Evolutionary conservation across 2,113 vertebrate genomes (phyloP), one percentile per base, ranked within the genome.

Genomic region (Lophotis ruficrista): DNA sequence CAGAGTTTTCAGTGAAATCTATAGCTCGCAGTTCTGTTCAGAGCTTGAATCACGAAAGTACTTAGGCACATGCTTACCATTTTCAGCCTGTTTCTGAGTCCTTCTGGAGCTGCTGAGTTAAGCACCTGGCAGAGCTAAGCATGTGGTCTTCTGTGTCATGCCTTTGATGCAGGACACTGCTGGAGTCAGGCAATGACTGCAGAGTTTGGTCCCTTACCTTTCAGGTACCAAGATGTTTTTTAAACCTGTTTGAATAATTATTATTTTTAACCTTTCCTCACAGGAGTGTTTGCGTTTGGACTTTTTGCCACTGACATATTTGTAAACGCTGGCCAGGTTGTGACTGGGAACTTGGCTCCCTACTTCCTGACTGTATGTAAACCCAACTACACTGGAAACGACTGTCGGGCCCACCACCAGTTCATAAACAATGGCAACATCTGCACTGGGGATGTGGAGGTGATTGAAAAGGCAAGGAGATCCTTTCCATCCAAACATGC

Each of bases 261-360:
- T 41, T 75, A 2, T 51, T 88, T 95, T 89, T 76, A 87, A 91
- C 94, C 72, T 96, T 91, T 77, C 28, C 48, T 97, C 78, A 15
- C 97, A 99, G 99, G 99, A 89, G 99, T 99, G 71, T 99, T 99
- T 97, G 99, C 99, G 0, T 99, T 99, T 90, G 99, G 99, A 87
- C 98, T 99, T 97, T 99, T 99, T 98, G 99, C 99, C 94, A 99
- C 99, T 15, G 99, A 99, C 97, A 99, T 99, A 98, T 99, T 99
- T 96, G 99, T 99, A 95, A 99, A 99, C 0, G 99, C 99, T 2
- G 99, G 99, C 87, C 99, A 99, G 98, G 99, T 99, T 85, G 99
- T 99, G 97, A 99, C 99, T 0, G 99, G 99, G 21, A 99, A 99
- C 93, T 98, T 99, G 66, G 98, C 99, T 16, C 99, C 99, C 1